Percentiles rank a stretch among this genome's conserved stretches.
phyloP scores from a whole-genome alignment of 2,888 invertebrate species.

The Altica lythri region DNA sequence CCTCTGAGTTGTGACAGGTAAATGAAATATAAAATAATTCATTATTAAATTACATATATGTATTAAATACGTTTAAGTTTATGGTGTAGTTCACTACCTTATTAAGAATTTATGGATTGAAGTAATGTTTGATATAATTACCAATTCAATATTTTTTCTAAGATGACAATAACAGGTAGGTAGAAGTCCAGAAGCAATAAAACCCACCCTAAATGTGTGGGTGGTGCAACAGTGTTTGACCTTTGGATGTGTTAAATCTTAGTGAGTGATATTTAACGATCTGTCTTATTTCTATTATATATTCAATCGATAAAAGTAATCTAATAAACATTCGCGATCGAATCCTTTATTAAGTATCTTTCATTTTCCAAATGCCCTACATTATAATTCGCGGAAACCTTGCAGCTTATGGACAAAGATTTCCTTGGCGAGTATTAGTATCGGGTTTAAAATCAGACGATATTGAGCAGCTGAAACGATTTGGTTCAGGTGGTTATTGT shows the following conservation, averaged over 20 bases:
- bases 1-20: too few species aligned
- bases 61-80: too few species aligned
- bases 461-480: conserved; percentile 81
- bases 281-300: too few species aligned
- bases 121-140: too few species aligned
- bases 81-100: too few species aligned
- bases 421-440: conserved; percentile 86
- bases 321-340: not conserved
- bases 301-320: too few species aligned
- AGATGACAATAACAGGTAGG: conserved; percentile 22
- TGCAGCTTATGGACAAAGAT: conserved; percentile 83
- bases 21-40: too few species aligned
- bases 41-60: too few species aligned
- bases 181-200: not conserved
- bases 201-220: not conserved
- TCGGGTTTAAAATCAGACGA: conserved; percentile 84
- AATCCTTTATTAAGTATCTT: not conserved
- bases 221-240: conserved; percentile 7
- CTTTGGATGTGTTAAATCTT: not conserved
- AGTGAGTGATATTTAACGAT: not conserved
- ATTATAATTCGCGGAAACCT: conserved; percentile 88
- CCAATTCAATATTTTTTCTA: too few species aligned
- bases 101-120: too few species aligned
- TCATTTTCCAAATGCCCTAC: conserved; percentile 75
- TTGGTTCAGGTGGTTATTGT: conserved; percentile 82